Evolutionary conservation across 2,888 invertebrate species (phyloP).

Genomic region (Leptopilina drosophilae): DNA sequence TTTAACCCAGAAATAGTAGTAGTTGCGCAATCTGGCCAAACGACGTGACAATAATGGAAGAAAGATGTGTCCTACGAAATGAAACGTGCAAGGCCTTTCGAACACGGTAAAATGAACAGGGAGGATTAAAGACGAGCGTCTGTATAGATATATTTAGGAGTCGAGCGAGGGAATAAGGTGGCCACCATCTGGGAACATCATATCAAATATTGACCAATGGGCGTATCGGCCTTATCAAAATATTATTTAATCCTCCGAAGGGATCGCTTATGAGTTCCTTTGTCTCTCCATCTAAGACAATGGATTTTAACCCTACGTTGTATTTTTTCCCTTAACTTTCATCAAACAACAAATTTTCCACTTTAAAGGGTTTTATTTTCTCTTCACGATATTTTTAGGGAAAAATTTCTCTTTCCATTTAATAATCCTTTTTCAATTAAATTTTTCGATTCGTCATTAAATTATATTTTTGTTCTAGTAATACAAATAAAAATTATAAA

Average conservation of each 20-base stretch:
- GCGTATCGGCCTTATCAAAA: constrained; percentile 55
- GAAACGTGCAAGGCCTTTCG: constrained; percentile 61
- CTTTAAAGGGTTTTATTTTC: background rate
- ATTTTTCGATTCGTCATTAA: too few species aligned
- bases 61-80: constrained; percentile 55
- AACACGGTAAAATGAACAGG: constrained; percentile 9
- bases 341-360: background rate
- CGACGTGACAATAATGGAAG: constrained; percentile 39
- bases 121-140: constrained; percentile 18
- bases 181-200: constrained; percentile 50
- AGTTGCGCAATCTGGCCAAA: constrained; percentile 45
- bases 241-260: constrained; percentile 57
- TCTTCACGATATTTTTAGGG: background rate
- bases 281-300: constrained; percentile 8
- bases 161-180: constrained; percentile 16
- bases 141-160: background rate
- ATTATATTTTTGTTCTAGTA: too few species aligned
- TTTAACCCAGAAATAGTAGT: constrained; percentile 44
- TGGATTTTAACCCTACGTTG: constrained; percentile 35
- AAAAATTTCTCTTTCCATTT: too few species aligned
- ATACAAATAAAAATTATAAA: too few species aligned
- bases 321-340: background rate
- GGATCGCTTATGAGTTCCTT: constrained; percentile 40
- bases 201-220: constrained; percentile 60
- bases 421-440: too few species aligned